Evolutionary conservation across 2,797 vertebrate genomes (phyloP).

Genomic region (Chelonia mydas): DNA sequence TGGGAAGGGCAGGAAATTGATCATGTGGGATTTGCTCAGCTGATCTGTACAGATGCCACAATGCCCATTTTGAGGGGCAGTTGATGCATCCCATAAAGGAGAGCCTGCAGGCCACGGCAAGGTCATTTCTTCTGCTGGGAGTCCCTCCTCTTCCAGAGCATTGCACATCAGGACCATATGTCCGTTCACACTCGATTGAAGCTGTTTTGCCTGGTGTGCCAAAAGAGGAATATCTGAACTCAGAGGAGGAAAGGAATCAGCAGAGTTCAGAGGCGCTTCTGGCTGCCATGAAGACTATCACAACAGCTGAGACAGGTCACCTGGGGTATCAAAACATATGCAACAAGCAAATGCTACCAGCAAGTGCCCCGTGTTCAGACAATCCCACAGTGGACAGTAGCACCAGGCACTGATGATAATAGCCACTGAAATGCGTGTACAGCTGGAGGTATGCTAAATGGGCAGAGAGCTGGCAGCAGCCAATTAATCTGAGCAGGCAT

Average conservation of each 20-base stretch:
- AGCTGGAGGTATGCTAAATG: not conserved
- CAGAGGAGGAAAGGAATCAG: conserved; percentile 12
- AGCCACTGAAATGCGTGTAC: not conserved
- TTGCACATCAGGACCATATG: rapidly evolving
- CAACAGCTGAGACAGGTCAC: not conserved
- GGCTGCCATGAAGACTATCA: not conserved
- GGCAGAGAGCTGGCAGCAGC: not conserved
- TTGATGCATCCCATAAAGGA: not conserved
- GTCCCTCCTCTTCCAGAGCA: not conserved
- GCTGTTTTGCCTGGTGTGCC: conserved; percentile 44
- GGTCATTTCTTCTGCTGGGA: not conserved
- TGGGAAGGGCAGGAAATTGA: not conserved
- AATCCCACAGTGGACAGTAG: not conserved
- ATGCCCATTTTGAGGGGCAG: not conserved
- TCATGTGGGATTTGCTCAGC: not conserved
- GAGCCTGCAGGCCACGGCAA: not conserved
- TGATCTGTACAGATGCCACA: not conserved
- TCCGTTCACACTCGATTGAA: conserved; percentile 31
- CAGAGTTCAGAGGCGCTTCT: not conserved
- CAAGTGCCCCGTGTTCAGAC: not conserved
- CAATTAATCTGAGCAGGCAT: not conserved
- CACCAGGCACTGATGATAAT: not conserved
- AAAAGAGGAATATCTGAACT: conserved; percentile 30
- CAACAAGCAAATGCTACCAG: not conserved
- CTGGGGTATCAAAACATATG: rapidly evolving